Conservation (phyloP, 2,113 vertebrate species). For the Onychostoma macrolepis region DNA sequence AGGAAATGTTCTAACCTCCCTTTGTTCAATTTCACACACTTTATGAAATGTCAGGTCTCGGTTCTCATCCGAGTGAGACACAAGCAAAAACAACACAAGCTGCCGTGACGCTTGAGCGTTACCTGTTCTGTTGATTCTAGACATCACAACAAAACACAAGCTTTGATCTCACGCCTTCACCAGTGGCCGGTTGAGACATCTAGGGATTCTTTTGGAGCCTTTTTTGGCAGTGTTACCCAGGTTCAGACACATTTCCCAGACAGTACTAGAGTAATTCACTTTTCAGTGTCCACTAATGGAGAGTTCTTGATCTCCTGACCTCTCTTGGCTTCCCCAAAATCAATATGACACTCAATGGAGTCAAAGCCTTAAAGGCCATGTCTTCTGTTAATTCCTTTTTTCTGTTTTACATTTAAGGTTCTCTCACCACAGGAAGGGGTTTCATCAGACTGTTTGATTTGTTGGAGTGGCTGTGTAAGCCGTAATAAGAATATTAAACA, state of each 20-base stretch:
- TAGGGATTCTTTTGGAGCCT: neutral
- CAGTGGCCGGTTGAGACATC: neutral
- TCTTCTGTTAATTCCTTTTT: slow-evolving; percentile 55
- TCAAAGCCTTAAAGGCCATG: neutral
- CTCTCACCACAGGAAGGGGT: slow-evolving; percentile 42
- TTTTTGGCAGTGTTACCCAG: neutral
- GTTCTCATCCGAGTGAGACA: slow-evolving; percentile 62
- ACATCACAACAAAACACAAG: neutral
- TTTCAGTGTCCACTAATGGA: slow-evolving; percentile 6
- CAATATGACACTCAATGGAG: slow-evolving; percentile 52
- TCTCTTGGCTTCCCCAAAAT: slow-evolving; percentile 39
- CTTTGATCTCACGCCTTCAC: neutral
- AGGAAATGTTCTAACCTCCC: slow-evolving; percentile 55
- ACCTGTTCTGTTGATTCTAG: neutral
- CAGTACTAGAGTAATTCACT: neutral
- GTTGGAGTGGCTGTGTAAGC: slow-evolving; percentile 42
- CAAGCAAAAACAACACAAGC: slow-evolving; percentile 53
- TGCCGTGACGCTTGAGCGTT: neutral
- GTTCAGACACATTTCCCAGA: neutral
- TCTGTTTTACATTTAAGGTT: slow-evolving; percentile 1
- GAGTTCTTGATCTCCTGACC: slow-evolving; percentile 44
- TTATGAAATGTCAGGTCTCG: slow-evolving; percentile 56
- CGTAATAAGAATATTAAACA: slow-evolving; percentile 66
- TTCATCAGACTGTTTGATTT: slow-evolving; percentile 52
- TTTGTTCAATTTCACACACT: slow-evolving; percentile 64